Evolutionary conservation across 2,113 vertebrate species (phyloP), one percentile per base, ranked within the genome.

Genomic region (Pholis gunnellus): DNA sequence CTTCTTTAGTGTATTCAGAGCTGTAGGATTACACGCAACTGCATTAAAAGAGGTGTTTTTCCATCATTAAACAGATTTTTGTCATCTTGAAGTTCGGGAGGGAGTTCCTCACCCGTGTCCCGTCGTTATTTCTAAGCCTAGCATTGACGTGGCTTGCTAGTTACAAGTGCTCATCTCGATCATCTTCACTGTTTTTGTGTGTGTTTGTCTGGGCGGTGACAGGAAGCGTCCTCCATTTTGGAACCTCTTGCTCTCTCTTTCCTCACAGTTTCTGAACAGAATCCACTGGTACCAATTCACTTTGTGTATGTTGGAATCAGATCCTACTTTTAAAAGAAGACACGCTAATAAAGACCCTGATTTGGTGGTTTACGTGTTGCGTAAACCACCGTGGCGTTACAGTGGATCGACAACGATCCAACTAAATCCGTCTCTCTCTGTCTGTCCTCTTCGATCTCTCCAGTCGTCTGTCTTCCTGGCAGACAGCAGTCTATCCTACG

Each of bases 381-480:
- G 44, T 38, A 68, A 75, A 68, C 57, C 65, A 9, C 54, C 10
- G 0, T 4, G 59, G 40, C 57, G 61, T 66, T 57, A 6, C 63
- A 48, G 63, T 46, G 44, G 63, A 79, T 72, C 34, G 17, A 65
- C 63, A 42, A 27, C 9, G 36, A 82, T 78, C 86, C 4, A 34
- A 14, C 60, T 27, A 50, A 50, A 75, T 64, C 59, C 1, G 71
- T 87, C 85, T 79, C 46, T 60, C 73, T 75, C 59, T 73, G 56
- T 83, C 71, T 70, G 85, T 91, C 80, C 81, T 84, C 75, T 74
- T 79, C 50, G 29, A 82, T 85, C 81, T 76, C 83, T 81, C 48
- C 79, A 56, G 82, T 90, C 82, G 79, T 86, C 80, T 82, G 71
- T 87, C 83, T 90, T 92, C 82, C 90, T 89, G 84, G 91, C 90